phyloP scores from a whole-genome alignment of 2,797 vertebrate genomes.

The Microctenopoma lineatum region DNA sequence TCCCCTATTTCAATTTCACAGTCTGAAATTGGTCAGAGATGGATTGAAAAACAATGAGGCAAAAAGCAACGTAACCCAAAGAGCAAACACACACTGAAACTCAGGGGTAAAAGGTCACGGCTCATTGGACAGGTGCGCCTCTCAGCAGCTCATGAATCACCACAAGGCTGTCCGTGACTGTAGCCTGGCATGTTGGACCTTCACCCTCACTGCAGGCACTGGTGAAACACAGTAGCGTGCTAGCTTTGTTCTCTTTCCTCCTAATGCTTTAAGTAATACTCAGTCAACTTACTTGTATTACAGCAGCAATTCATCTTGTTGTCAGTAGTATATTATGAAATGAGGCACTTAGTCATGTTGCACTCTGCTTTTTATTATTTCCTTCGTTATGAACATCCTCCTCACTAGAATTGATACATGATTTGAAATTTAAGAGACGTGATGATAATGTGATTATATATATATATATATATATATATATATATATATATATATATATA shows the following conservation, averaged over 20 bases:
- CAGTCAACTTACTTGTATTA: not conserved
- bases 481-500: too few relatives aligned
- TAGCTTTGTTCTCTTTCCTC: not conserved
- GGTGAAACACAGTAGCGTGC: not conserved
- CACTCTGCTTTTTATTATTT: not conserved
- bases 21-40: slow-evolving; percentile 54
- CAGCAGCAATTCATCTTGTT: not conserved
- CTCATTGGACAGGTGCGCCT: slow-evolving; percentile 65
- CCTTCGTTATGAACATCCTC: not conserved
- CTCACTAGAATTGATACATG: not conserved
- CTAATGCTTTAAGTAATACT: not conserved
- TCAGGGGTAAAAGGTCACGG: slow-evolving; percentile 51
- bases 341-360: not conserved
- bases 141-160: slow-evolving; percentile 66
- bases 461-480: too few relatives aligned
- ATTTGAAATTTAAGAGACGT: not conserved
- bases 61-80: slow-evolving; percentile 20
- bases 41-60: slow-evolving; percentile 42
- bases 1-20: slow-evolving; percentile 50
- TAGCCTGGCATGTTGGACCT: slow-evolving; percentile 23
- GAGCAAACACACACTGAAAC: slow-evolving; percentile 24
- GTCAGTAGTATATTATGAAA: not conserved
- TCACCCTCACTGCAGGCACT: slow-evolving; percentile 14
- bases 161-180: slow-evolving; percentile 51
- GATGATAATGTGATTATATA: too few relatives aligned